phyloP scores from a whole-genome alignment of 2,113 vertebrate species.

The Tragelaphus imberbis region DNA sequence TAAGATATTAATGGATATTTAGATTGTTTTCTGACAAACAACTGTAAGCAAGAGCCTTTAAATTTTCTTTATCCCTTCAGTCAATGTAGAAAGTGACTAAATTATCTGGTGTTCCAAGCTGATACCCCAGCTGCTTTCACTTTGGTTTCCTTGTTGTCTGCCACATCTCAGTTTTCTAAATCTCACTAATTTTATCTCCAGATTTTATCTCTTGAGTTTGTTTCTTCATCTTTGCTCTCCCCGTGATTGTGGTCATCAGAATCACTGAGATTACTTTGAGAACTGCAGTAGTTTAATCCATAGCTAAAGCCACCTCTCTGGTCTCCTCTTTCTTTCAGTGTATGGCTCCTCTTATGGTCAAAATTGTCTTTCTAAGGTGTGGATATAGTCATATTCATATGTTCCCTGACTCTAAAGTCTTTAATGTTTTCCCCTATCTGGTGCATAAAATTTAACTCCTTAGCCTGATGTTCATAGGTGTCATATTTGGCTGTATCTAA shows the following conservation, averaged over 20 bases:
- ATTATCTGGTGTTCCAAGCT: background rate
- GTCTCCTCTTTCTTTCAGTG: conserved; percentile 25
- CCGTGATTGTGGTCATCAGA: background rate
- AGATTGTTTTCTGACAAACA: background rate
- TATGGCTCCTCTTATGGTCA: background rate
- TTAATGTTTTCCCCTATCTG: background rate
- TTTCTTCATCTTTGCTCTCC: conserved; percentile 2
- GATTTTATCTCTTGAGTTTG: background rate
- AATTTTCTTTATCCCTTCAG: background rate
- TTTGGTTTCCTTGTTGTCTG: background rate
- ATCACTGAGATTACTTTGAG: background rate
- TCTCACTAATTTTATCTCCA: background rate
- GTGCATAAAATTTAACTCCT: background rate
- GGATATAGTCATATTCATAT: background rate
- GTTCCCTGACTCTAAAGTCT: background rate
- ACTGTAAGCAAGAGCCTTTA: background rate
- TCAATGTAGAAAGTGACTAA: background rate
- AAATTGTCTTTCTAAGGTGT: background rate
- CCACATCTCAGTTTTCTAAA: background rate
- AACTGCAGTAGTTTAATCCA: background rate
- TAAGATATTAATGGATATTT: conserved; percentile 1
- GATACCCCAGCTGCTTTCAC: background rate
- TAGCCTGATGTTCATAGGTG: background rate
- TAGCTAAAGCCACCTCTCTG: background rate
- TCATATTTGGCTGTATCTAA: background rate